Evolutionary conservation across 2,888 invertebrate genomes (phyloP).

Genomic region (Amphipoea oculea): DNA sequence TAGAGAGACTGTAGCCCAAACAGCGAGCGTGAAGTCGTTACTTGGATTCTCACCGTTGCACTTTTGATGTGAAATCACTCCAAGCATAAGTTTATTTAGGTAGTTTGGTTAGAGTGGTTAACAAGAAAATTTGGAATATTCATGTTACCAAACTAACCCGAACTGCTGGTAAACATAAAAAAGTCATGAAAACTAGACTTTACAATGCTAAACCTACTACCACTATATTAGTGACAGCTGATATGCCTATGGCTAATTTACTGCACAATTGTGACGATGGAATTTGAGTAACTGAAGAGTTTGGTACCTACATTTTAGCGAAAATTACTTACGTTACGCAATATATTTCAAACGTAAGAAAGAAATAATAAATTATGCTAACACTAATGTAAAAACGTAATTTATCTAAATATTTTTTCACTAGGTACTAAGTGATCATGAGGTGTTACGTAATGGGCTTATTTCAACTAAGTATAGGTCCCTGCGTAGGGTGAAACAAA

Average conservation of each 20-base stretch:
- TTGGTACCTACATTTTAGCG: neutral
- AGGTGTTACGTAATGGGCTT: slow-evolving; percentile 6
- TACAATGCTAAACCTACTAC: neutral
- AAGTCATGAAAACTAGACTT: neutral
- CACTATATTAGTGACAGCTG: neutral
- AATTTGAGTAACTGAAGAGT: neutral
- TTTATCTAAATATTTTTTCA: neutral
- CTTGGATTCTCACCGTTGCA: neutral
- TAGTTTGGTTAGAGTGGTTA: neutral
- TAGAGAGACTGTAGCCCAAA: neutral
- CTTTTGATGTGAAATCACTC: neutral
- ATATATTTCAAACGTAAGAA: neutral
- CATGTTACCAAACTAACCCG: neutral
- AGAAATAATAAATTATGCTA: neutral
- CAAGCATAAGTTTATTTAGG: neutral
- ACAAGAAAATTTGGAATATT: neutral
- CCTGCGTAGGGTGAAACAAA: slow-evolving; percentile 9
- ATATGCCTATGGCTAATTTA: neutral
- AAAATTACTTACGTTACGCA: neutral
- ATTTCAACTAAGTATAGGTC: slow-evolving; percentile 4
- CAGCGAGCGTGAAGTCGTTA: neutral
- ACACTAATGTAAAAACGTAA: neutral
- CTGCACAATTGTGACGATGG: neutral
- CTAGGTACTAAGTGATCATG: neutral
- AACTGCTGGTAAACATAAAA: neutral